phyloP scores from a whole-genome alignment of 2,888 invertebrate genomes.

The Monochamus alternatus region DNA sequence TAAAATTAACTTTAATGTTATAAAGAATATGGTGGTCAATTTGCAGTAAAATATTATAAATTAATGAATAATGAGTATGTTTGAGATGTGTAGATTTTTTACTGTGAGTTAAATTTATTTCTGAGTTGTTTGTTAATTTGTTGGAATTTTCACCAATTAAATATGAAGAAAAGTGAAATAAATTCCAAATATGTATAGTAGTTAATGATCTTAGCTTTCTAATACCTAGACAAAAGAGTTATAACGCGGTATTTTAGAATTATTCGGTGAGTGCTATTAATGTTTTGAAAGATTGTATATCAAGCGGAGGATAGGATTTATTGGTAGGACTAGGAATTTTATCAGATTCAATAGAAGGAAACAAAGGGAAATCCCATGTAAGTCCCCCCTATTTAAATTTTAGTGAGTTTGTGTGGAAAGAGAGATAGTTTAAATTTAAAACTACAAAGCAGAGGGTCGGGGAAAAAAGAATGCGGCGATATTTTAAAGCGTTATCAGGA shows the following conservation, averaged over 20 bases:
- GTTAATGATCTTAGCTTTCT: not conserved
- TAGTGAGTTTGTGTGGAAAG: slow-evolving; percentile 61
- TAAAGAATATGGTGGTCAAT: no score
- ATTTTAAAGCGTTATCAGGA: slow-evolving; percentile 69
- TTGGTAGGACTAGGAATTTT: slow-evolving; percentile 57
- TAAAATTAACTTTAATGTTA: no score
- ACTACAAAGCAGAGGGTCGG: slow-evolving; percentile 61
- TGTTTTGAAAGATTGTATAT: slow-evolving; percentile 50
- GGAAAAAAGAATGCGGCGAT: slow-evolving; percentile 66
- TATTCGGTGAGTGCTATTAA: slow-evolving; percentile 36
- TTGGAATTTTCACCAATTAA: no score
- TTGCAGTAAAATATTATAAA: no score
- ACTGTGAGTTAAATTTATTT: no score
- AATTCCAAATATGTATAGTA: no score
- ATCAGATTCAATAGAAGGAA: slow-evolving; percentile 63
- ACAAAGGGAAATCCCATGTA: slow-evolving; percentile 60
- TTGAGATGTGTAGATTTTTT: no score
- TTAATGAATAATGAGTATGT: no score
- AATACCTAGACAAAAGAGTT: slow-evolving; percentile 3
- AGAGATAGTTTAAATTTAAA: slow-evolving; percentile 64
- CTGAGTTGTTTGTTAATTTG: no score
- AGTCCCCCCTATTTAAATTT: slow-evolving; percentile 63
- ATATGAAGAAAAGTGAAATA: no score
- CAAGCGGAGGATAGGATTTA: slow-evolving; percentile 55
- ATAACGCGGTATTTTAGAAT: slow-evolving; percentile 16